Base-by-base conservation (phyloP, 2,113 vertebrate genomes). In the Choloepus hoffmanni region DNA sequence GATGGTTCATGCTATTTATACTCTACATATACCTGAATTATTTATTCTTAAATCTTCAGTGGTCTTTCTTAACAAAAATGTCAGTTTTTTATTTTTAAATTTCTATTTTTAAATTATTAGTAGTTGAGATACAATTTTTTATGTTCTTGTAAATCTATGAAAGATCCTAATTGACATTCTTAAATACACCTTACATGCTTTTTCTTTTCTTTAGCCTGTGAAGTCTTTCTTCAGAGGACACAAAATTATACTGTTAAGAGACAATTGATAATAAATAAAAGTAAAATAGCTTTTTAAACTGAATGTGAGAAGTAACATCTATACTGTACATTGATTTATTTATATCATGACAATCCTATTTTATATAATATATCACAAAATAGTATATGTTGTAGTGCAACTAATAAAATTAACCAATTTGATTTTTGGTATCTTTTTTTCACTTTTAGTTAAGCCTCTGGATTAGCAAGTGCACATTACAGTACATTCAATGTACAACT, bases 91-190 rank as follows among this genome's bases (percentile, higher is more conserved):
- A n/a, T 55, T 67, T 62, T 53, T 3, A n/a, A 36, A n/a, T 53
- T 74, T 86, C 70, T 62, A 19, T 77, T 65, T 89, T 94, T n/a
- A 95, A 68, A 13, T 92, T 53, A 55, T 60, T 74, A 62, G 24
- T 43, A 53, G 53, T 11, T 62, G 12, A 92, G 19, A 73, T 63
- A 68, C 0, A 73, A 78, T 30, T 19, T 53, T 85, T 84, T 68
- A 48, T 53, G 78, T 85, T 79, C 63, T 53, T 85, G 24, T 58
- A 28, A 90, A 55, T 72, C 28, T 93, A 21, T 85, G 45, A 93
- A n/a, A 93, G 73, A 73, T 65, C 36, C 73, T 73, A 53, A 62
- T 19, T 40, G 48, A 40, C 8, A 85, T 60, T 28, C 48, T 70
- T 19, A 68, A 65, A 36, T 15, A 58, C 15, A 73, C 36, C 10